These are phyloP conservation scores for Vanacampus margaritifer DNA, from an alignment of 2,113 vertebrate genomes.

Conservation along the genomic window DNA sequence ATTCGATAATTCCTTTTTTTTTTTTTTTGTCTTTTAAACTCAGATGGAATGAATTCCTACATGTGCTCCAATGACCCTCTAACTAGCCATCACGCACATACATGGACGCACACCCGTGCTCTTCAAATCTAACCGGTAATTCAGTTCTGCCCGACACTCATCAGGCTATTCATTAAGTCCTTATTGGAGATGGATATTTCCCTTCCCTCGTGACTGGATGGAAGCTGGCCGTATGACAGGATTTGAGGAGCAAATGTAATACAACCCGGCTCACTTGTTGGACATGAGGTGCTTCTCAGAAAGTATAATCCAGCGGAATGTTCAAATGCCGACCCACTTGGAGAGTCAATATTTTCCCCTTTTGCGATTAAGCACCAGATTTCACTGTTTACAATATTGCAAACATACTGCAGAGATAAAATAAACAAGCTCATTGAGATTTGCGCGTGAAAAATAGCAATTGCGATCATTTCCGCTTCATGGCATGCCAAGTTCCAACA, in stretches of 20 bases:
- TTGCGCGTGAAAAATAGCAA: no score
- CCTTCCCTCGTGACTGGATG: constrained; percentile 62
- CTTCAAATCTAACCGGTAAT: constrained; percentile 64
- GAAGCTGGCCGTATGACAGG: constrained; percentile 57
- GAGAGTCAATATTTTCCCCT: no score
- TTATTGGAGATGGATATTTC: constrained; percentile 72
- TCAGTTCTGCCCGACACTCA: constrained; percentile 64
- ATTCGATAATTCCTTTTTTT: constrained; percentile 55
- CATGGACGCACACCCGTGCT: constrained; percentile 26
- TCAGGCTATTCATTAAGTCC: constrained; percentile 68
- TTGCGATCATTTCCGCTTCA: no score
- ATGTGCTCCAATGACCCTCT: constrained; percentile 62
- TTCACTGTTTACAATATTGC: no score
- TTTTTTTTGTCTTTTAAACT: constrained; percentile 38
- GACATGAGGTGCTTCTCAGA: constrained; percentile 13
- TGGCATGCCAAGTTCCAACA: no score
- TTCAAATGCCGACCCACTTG: no score
- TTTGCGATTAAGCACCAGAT: no score
- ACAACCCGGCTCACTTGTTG: constrained; percentile 18
- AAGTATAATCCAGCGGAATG: not conserved
- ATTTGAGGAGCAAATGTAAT: constrained; percentile 45
- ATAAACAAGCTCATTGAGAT: no score
- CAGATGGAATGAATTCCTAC: constrained; percentile 62
- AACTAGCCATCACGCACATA: constrained; percentile 25
- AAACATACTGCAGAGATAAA: no score